phyloP scores from a whole-genome alignment of 2,797 vertebrate genomes.

The Tragopan temminckii region DNA sequence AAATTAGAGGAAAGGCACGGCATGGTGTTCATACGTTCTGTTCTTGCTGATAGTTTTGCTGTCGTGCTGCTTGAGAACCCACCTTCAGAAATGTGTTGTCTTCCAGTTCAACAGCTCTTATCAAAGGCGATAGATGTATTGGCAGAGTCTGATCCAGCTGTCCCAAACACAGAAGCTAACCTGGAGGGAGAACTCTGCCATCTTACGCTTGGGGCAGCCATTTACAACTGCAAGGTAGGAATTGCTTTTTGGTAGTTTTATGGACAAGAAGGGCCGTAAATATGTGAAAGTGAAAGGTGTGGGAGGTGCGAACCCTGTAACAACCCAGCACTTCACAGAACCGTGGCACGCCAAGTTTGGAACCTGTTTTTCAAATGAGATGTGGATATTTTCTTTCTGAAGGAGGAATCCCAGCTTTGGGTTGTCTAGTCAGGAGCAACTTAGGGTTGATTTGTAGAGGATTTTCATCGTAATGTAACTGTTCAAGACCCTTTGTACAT shows the following conservation, averaged over 20 bases:
- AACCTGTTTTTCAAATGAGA: background rate
- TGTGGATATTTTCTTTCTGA: accelerated
- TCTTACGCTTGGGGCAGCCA: background rate
- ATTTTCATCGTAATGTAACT: background rate
- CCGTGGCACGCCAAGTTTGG: background rate
- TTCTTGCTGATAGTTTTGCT: background rate
- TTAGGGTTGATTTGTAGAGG: background rate
- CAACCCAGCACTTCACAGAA: background rate
- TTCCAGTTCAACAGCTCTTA: background rate
- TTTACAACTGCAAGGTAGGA: background rate
- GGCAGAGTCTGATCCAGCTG: background rate
- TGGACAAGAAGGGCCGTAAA: background rate
- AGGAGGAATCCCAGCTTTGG: background rate
- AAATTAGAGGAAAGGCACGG: no score
- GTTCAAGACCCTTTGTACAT: background rate
- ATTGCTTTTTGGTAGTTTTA: background rate
- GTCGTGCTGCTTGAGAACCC: background rate
- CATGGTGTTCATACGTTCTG: no score
- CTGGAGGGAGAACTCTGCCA: background rate
- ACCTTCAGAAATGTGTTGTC: background rate
- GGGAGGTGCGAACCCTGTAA: background rate
- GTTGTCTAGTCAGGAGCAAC: background rate
- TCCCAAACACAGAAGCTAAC: background rate
- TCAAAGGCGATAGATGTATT: background rate
- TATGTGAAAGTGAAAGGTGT: background rate